phyloP scores from a whole-genome alignment of 2,888 invertebrate genomes.

The Chironomus riparius region DNA sequence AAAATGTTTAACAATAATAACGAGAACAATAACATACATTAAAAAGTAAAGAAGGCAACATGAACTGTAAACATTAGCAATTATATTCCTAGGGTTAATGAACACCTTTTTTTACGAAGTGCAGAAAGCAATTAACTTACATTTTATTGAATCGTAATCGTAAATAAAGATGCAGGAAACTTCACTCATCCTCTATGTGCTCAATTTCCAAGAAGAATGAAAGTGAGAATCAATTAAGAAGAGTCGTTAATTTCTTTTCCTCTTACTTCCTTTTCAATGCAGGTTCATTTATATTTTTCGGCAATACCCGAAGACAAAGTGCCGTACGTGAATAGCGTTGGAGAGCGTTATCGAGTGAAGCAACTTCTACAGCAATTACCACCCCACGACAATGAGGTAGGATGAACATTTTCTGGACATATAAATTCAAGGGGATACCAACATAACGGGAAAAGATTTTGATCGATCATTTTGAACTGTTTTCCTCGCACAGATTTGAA shows the following conservation, averaged over 20 bases:
- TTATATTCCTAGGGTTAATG: slow-evolving; percentile 26
- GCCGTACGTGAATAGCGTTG: slow-evolving; percentile 92
- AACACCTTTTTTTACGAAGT: slow-evolving; percentile 10
- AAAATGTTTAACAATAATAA: not conserved
- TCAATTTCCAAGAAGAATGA: not conserved
- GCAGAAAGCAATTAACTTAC: slow-evolving; percentile 11
- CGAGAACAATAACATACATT: not conserved
- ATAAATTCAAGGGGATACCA: too few relatives aligned
- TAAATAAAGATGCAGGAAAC: not conserved
- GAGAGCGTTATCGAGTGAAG: slow-evolving; percentile 86
- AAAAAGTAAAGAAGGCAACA: not conserved
- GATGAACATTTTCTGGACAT: not conserved
- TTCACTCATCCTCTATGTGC: not conserved
- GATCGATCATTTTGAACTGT: too few relatives aligned
- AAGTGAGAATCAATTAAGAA: slow-evolving; percentile 1
- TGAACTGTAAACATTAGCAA: slow-evolving; percentile 20
- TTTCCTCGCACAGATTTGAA: too few relatives aligned
- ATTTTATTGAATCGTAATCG: slow-evolving; percentile 11
- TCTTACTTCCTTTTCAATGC: slow-evolving; percentile 36
- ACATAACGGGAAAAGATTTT: too few relatives aligned
- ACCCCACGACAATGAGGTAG: slow-evolving; percentile 89
- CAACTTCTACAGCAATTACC: slow-evolving; percentile 94
- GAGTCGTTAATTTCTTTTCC: not conserved
- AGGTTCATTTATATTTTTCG: slow-evolving; percentile 97
- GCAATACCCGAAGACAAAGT: slow-evolving; percentile 94